Evolutionary conservation across 1,140 invertebrate species (phyloP).

Genomic region (Leptinotarsa undecemlineata): DNA sequence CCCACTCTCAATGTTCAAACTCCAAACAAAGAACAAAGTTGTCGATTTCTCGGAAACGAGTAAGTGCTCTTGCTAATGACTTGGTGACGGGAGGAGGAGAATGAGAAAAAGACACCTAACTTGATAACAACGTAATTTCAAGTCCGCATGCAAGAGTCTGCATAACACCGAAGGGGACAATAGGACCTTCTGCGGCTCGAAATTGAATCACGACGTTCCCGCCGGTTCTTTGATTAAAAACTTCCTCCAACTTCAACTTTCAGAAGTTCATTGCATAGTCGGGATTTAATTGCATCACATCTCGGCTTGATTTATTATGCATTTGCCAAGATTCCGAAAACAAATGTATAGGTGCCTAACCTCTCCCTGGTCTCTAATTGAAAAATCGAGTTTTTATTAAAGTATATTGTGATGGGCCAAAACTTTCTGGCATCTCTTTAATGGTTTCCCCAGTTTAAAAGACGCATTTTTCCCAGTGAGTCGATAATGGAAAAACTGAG

Average conservation of each 20-base stretch:
- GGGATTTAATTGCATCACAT: constrained; percentile 41
- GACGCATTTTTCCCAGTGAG: too few relatives aligned
- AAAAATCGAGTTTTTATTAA: constrained; percentile 17
- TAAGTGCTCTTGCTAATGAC: background rate
- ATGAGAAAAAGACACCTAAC: constrained; percentile 34
- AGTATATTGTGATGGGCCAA: background rate
- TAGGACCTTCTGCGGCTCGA: constrained; percentile 38
- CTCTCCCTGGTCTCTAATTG: background rate
- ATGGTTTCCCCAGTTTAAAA: too few relatives aligned
- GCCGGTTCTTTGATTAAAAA: constrained; percentile 50
- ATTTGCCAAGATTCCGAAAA: constrained; percentile 19
- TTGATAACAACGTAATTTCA: constrained; percentile 48
- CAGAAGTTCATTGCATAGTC: constrained; percentile 40
- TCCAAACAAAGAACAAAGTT: too few relatives aligned
- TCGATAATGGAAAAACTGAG: too few relatives aligned
- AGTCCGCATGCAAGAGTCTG: constrained; percentile 44
- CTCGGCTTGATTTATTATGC: constrained; percentile 38
- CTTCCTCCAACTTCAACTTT: constrained; percentile 37
- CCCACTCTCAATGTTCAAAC: too few relatives aligned
- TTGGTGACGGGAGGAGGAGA: background rate
- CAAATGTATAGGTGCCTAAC: constrained; percentile 19
- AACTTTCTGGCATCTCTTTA: background rate
- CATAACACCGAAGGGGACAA: constrained; percentile 45
- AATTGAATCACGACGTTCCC: constrained; percentile 44
- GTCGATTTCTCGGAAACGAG: background rate